These are phyloP conservation scores for Pogonomyrmex californicus DNA, from an alignment of 1,140 invertebrate species.

Conservation along the genomic window DNA sequence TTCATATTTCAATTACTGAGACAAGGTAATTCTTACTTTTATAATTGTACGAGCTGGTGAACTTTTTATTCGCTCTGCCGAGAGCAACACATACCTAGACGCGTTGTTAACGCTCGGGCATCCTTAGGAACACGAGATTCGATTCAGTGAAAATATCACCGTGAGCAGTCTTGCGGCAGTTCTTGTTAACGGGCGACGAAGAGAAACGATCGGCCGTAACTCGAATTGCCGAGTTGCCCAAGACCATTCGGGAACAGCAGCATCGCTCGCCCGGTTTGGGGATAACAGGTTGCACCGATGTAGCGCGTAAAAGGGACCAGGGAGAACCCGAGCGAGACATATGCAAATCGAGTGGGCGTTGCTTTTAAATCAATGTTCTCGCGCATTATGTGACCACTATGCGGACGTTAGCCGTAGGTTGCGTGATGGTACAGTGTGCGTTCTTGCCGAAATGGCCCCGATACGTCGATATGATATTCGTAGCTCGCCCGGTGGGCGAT, in stretches of 20 bases:
- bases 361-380: slow-evolving; percentile 76
- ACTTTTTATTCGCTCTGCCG: background rate
- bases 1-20: slow-evolving; percentile 10
- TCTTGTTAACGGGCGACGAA: slow-evolving; percentile 57
- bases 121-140: slow-evolving; percentile 1
- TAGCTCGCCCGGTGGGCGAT: slow-evolving; percentile 2
- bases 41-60: background rate
- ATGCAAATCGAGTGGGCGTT: slow-evolving; percentile 71
- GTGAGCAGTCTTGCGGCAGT: slow-evolving; percentile 23
- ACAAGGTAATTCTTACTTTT: background rate
- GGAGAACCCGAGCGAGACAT: slow-evolving; percentile 22
- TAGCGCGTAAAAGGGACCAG: slow-evolving; percentile 20
- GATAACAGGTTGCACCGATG: slow-evolving; percentile 62
- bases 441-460: slow-evolving; percentile 26
- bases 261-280: slow-evolving; percentile 29
- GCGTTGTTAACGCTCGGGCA: background rate
- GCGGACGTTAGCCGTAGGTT: slow-evolving; percentile 1
- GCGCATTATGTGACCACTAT: slow-evolving; percentile 57
- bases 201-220: slow-evolving; percentile 60
- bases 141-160: slow-evolving; percentile 40
- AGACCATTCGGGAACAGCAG: slow-evolving; percentile 44
- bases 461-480: slow-evolving; percentile 38
- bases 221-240: slow-evolving; percentile 44
- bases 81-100: too few relatives aligned
- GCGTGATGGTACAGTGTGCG: slow-evolving; percentile 17